Base-by-base conservation (phyloP, 2,797 vertebrate genomes). In the Sternotherus odoratus region DNA sequence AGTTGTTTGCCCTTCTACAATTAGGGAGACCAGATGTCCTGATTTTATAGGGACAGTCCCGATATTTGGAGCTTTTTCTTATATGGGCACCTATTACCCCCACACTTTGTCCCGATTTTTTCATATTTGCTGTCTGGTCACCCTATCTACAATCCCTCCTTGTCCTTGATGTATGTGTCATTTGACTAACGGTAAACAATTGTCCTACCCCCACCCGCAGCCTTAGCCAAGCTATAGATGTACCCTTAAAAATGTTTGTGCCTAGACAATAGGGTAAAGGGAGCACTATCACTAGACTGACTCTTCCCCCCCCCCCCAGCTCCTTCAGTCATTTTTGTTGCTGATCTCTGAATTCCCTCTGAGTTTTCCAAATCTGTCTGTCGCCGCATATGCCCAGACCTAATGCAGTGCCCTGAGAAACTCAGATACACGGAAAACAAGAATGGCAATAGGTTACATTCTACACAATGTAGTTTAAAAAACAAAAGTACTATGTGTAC, bases 341-440 rank as follows among this genome's bases (percentile, higher is more conserved):
- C 91, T 9, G 4, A 83, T 95, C 83, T 95, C 94, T 97, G 96
- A 96, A 95, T 96, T 95, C 94, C 92, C 93, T 92, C 94, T 97
- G 82, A 96, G 95, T 96, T 96, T 57, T 85, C 60, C 24, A 94
- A 94, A 97, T 92, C 94, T 96, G 94, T 74, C 28, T 74, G 39
- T 46, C 72, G 28, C 36, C 39, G n/a, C n/a, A 11, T 12, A 10
- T 69, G 66, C 85, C 89, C 2, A 2, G 85, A 91, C 91, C 87
- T 85, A 48, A 92, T 87, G 94, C 83, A 95, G 87, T 89, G 66
- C 90, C 46, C 91, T 91, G 90, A 91, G 88, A 85, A 87, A 79
- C 87, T 96, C 92, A 92, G 93, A 89, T 82, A 93, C 91, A 95
- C 78, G 93, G 93, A 91, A 94, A 94, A 49, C 2, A 74, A 87